Evolutionary conservation across 2,888 invertebrate species (phyloP), one percentile per base, ranked within the genome.

Genomic region (Calameuta pallipes): DNA sequence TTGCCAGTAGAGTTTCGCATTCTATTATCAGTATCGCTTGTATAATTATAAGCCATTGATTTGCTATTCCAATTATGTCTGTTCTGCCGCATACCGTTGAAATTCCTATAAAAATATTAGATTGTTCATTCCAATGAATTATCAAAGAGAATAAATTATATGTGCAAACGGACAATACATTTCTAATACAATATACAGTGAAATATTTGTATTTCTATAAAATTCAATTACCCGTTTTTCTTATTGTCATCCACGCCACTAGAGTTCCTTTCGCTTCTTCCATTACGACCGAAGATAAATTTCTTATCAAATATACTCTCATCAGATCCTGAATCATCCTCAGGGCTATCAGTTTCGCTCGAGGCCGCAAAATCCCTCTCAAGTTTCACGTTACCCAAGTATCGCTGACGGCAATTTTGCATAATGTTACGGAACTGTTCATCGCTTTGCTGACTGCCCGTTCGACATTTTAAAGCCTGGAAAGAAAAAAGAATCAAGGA

Each of bases 361-460:
- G 88, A 82, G 87, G 80, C 88, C 85, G 77, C 92, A 90, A 30
- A 75, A 69, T 83, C 87, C 30, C 85, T 86, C 15, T 85, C 85
- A 12, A 87, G 79, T 86, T 91, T 92, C 74, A 92, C 80, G 13
- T 73, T 35, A n/a, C 81, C 79, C 1, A 75, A 76, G 41, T 84
- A 82, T 13, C 87, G 86, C 78, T 85, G 93, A 85, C 93, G 91
- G 82, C 95, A 95, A 76, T 91, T 93, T 80, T 93, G 93, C 82
- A 94, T 93, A 12, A 94, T 92, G 75, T 92, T 93, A 82, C 93
- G 94, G 4, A 94, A 89, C 77, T 94, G 93, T 31, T 93, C 92
- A 83, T 94, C 94, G 79, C 93, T 92, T n/a, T 93, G 92, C 35
- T 94, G 93, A 77, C 94, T 94, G 74, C 93, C 93, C 0, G 94